These are phyloP conservation scores for Castor canadensis DNA, from an alignment of 2,113 vertebrate species.

Conservation along the genomic window DNA sequence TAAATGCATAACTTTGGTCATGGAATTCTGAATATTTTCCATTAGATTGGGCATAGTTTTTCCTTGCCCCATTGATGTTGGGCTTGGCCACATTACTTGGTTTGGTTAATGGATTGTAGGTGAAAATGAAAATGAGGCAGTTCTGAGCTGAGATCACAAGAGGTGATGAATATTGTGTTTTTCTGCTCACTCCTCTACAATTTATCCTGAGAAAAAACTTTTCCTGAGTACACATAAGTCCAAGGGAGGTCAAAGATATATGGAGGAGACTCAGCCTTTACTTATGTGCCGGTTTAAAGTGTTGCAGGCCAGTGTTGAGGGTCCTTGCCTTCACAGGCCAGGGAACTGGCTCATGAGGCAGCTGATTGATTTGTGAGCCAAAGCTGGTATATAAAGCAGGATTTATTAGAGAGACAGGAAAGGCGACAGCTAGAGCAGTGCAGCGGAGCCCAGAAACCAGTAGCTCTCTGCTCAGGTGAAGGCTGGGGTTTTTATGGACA, in stretches of 20 bases:
- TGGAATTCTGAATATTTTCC: background rate
- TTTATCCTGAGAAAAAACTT: background rate
- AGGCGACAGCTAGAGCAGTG: no score
- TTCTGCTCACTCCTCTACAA: background rate
- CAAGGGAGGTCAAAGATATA: background rate
- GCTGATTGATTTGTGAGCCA: no score
- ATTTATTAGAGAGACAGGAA: no score
- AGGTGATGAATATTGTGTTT: background rate
- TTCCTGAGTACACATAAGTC: background rate
- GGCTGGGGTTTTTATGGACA: no score
- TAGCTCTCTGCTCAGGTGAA: no score
- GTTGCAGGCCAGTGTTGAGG: no score
- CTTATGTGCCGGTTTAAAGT: no score
- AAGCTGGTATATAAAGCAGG: no score
- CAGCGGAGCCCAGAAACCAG: no score
- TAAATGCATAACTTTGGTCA: background rate
- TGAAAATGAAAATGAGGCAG: background rate
- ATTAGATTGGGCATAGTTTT: background rate
- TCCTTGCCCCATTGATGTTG: background rate
- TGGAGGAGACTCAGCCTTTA: background rate
- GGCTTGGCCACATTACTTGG: background rate
- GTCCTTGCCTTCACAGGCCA: no score
- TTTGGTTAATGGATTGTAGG: background rate
- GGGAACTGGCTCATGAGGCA: no score
- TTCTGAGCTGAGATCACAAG: background rate